Conservation (phyloP, 2,797 vertebrate genomes). For the Cottoperca gobio region DNA sequence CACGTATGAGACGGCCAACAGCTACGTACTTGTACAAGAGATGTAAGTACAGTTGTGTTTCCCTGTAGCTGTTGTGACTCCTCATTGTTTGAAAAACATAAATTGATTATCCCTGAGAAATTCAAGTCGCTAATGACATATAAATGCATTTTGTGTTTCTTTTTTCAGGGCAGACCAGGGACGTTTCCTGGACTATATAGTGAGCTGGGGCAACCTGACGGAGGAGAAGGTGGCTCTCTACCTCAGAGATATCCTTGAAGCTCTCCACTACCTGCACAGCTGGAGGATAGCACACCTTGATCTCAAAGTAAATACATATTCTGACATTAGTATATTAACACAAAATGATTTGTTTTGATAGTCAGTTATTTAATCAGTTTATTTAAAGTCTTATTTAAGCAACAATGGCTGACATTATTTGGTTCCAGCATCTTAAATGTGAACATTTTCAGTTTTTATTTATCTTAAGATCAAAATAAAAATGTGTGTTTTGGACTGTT, state of each 20-base stretch:
- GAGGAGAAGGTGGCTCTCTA: conserved; percentile 94
- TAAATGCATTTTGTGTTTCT: not conserved
- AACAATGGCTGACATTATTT: not conserved
- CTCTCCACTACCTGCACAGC: conserved; percentile 93
- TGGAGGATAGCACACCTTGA: conserved; percentile 95
- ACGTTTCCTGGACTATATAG: conserved; percentile 91
- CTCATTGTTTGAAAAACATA: not conserved
- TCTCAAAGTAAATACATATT: conserved; percentile 87
- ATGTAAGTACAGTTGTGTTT: conserved; percentile 85
- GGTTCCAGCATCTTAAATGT: not conserved
- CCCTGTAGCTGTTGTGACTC: not conserved
- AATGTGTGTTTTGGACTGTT: not conserved
- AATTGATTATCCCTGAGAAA: not conserved
- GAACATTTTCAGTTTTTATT: not conserved
- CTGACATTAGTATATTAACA: not conserved
- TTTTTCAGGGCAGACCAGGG: conserved; percentile 90
- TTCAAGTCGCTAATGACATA: not conserved
- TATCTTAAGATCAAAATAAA: not conserved
- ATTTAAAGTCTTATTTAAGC: too few species aligned
- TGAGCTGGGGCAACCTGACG: conserved; percentile 94
- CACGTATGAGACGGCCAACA: conserved; percentile 93
- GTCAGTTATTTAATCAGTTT: not conserved
- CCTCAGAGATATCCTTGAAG: conserved; percentile 94
- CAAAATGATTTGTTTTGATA: not conserved
- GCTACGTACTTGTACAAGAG: conserved; percentile 92